Evolutionary conservation across 2,797 vertebrate species (phyloP).

Genomic region (Etheostoma nigrum): DNA sequence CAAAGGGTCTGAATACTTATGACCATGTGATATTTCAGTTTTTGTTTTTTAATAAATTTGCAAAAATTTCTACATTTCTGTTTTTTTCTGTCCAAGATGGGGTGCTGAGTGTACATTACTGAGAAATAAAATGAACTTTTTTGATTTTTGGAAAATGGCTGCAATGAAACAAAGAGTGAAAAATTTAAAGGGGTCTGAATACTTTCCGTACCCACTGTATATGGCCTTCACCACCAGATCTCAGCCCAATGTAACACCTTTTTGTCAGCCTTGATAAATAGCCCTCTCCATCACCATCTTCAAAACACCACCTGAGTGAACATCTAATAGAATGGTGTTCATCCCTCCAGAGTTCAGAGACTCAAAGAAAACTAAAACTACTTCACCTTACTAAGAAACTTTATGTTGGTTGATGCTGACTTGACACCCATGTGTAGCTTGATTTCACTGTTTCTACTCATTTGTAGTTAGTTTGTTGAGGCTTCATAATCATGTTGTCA

Average conservation of each 20-base stretch:
- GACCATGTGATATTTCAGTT: no score
- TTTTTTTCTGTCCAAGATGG: no score
- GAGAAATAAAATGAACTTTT: no score
- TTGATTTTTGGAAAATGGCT: no score
- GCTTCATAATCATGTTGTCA: conserved; percentile 42
- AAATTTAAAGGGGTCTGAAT: no score
- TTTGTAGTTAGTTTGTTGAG: conserved; percentile 30
- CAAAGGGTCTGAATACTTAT: no score
- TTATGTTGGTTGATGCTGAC: neutral
- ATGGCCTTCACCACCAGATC: neutral
- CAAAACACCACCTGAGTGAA: neutral
- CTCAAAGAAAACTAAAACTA: neutral
- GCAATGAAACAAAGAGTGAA: no score
- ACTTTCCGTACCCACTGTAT: no score
- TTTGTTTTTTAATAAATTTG: no score
- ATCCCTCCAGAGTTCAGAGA: neutral
- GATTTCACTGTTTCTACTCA: neutral
- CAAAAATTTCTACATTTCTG: no score
- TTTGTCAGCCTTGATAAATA: neutral
- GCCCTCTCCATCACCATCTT: neutral
- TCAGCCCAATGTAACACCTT: neutral
- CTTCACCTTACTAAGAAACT: neutral
- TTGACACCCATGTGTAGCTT: conserved; percentile 13
- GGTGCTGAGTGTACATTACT: no score
- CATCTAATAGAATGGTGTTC: no score